These are phyloP conservation scores for Nannoperca obscura DNA, from an alignment of 2,797 vertebrate species.

Conservation along the genomic window DNA sequence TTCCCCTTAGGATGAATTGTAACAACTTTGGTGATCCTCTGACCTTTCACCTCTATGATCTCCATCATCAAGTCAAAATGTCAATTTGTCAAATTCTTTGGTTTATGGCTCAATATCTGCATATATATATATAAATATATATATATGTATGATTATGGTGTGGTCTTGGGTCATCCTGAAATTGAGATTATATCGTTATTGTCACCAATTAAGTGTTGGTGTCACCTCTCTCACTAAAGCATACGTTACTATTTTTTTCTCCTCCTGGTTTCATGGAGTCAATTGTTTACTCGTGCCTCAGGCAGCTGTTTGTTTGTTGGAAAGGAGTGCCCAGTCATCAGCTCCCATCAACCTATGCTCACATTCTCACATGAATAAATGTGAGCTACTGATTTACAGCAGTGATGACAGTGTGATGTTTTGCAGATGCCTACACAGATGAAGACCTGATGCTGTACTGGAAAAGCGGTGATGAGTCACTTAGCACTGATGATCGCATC, in stretches of 20 bases:
- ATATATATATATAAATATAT: too few relatives aligned
- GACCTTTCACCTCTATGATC: too few relatives aligned
- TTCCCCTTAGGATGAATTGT: too few relatives aligned
- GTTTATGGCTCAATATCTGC: too few relatives aligned
- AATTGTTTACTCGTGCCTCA: background rate
- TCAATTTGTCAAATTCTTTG: too few relatives aligned
- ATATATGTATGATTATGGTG: too few relatives aligned
- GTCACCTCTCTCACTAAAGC: too few relatives aligned
- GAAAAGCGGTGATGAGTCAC: slow-evolving; percentile 95
- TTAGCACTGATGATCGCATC: slow-evolving; percentile 96
- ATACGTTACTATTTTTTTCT: background rate
- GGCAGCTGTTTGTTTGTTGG: background rate
- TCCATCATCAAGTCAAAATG: too few relatives aligned
- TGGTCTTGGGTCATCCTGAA: background rate
- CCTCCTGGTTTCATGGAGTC: background rate
- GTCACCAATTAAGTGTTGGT: background rate
- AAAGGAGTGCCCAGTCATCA: background rate
- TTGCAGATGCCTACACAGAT: slow-evolving; percentile 95
- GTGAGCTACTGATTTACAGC: background rate
- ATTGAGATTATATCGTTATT: background rate
- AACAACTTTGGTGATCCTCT: too few relatives aligned
- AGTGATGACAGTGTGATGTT: background rate
- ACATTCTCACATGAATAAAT: background rate
- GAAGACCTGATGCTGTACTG: slow-evolving; percentile 98
- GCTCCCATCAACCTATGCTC: background rate